Base-by-base conservation (phyloP, 2,113 vertebrate species). In the Cygnus atratus region DNA sequence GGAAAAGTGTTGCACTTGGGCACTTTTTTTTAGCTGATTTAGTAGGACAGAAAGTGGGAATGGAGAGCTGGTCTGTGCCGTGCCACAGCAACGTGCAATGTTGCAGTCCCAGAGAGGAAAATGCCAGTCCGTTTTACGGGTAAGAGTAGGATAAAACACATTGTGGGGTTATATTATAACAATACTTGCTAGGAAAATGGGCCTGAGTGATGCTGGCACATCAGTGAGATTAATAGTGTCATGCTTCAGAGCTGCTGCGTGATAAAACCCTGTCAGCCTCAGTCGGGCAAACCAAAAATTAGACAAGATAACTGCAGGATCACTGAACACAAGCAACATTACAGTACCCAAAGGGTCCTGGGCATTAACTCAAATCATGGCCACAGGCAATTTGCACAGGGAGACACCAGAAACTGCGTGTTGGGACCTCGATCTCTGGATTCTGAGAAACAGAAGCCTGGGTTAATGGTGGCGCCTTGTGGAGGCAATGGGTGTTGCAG, bases 191-290 rank as follows among this genome's bases (percentile, higher is more conserved):
- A 74, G 39, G 21, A 91, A 92, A 95, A 76, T 72, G 22, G 35
- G 9, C 57, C 57, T 39, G 72, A 61, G 50, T 48, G 33, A 70
- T 54, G 50, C 63, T 81, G 76, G 58, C 54, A 66, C 46, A 92
- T 78, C 59, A 86, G 37, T 75, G 81, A 97, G 86, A 80, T 72
- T 82, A 86, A 52, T 81, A 54, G 46, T 72, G 68, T 67, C 59
- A 87, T 67, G 66, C 58, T 90, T 91, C 91, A 76, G 22, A 81
- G 85, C 46, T 80, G 58, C 87, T 80, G 28, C 63, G 35, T 8
- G 52, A 82, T 88, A 92, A 96, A 96, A 90, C 74, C 44, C 41
- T 96, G 62, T 76, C 76, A 86, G 70, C n/a, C n/a, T 94, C 76
- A 59, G 25, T 73, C 78, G 43, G 43, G 73, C 3, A 22, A 96